Evolutionary conservation across 2,113 vertebrate species (phyloP).

Genomic region (Pterophyllum scalare): DNA sequence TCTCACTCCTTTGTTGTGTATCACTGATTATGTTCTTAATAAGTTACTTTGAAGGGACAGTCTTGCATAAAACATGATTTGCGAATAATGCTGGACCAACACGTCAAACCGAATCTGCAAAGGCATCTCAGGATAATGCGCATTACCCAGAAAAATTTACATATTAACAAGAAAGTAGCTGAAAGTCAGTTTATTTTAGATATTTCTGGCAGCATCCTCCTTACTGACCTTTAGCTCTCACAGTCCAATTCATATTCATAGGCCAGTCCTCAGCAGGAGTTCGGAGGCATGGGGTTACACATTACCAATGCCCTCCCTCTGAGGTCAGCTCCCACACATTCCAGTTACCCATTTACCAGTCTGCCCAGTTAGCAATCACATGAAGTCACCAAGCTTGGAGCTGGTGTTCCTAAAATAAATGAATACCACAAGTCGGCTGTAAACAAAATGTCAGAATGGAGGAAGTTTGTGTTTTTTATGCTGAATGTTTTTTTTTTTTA

Average conservation of each 20-base stretch:
- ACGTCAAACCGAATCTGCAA: constrained; percentile 19
- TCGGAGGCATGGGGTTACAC: constrained; percentile 63
- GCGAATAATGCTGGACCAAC: background rate
- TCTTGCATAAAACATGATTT: constrained; percentile 31
- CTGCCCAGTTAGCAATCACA: constrained; percentile 58
- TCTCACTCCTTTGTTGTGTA: background rate
- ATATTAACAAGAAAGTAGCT: constrained; percentile 20
- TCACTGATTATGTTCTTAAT: constrained; percentile 19
- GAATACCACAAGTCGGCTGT: constrained; percentile 28
- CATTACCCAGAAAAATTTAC: constrained; percentile 6
- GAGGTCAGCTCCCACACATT: constrained; percentile 60
- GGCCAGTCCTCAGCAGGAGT: constrained; percentile 38
- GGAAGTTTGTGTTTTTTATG: background rate
- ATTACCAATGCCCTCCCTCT: constrained; percentile 51
- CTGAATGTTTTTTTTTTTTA: background rate
- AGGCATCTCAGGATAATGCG: constrained; percentile 20
- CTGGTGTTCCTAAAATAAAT: constrained; percentile 36
- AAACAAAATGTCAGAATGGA: constrained; percentile 39
- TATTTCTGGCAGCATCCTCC: constrained; percentile 1
- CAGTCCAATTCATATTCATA: constrained; percentile 64
- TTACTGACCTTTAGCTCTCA: constrained; percentile 22
- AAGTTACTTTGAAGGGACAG: background rate
- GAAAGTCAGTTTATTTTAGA: constrained; percentile 6
- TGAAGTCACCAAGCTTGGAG: constrained; percentile 6
- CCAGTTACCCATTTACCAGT: constrained; percentile 68